Evolutionary conservation across 2,888 invertebrate genomes (phyloP).

Genomic region (Sinohyriopsis cumingii): DNA sequence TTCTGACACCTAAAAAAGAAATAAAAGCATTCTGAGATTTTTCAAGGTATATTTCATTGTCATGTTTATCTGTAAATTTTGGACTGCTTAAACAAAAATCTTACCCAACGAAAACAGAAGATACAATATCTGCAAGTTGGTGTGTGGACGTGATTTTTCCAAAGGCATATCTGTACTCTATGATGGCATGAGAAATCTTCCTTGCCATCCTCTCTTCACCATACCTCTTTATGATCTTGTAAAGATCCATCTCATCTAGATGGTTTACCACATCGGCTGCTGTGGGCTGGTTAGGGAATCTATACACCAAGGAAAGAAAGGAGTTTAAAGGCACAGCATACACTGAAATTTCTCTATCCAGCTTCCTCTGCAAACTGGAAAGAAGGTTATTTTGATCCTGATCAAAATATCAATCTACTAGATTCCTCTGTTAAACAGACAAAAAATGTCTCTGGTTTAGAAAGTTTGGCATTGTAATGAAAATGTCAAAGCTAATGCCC

Average conservation of each 20-base stretch:
- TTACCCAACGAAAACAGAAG: slow-evolving; percentile 64
- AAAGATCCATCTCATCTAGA: slow-evolving; percentile 84
- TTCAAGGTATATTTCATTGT: no score
- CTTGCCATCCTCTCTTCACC: slow-evolving; percentile 92
- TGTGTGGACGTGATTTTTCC: slow-evolving; percentile 85
- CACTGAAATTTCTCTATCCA: no score
- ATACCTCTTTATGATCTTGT: slow-evolving; percentile 88
- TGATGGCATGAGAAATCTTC: slow-evolving; percentile 87
- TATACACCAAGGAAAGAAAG: slow-evolving; percentile 20
- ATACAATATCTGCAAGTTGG: slow-evolving; percentile 85
- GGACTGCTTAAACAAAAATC: slow-evolving; percentile 1
- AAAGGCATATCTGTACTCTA: slow-evolving; percentile 86
- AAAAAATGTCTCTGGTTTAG: no score
- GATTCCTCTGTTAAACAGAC: no score
- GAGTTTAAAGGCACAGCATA: neutral
- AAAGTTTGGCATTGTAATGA: no score
- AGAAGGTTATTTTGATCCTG: no score
- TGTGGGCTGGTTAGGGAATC: slow-evolving; percentile 80
- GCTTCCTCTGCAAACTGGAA: no score
- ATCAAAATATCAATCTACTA: no score
- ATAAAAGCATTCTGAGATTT: no score
- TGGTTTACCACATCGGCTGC: slow-evolving; percentile 90
- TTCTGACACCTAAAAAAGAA: neutral
- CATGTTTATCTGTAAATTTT: no score
- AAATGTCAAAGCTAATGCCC: no score